phyloP scores from a whole-genome alignment of 2,113 vertebrate species.

The Protomyctophum bolini region DNA sequence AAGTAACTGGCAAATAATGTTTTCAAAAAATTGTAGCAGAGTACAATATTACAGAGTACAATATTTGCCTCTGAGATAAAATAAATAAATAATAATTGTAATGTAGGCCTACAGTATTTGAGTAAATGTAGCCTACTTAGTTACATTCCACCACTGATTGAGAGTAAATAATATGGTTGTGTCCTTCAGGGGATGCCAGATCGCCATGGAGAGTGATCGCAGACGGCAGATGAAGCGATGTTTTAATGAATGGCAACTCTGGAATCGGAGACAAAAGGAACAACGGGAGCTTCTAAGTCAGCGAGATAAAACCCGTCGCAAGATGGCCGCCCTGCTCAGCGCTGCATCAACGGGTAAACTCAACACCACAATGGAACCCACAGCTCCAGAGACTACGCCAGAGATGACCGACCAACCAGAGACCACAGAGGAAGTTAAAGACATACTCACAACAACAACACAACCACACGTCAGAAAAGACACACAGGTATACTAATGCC shows the following conservation, averaged over 20 bases:
- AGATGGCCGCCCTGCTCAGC: conserved; percentile 86
- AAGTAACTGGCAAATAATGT: too few relatives aligned
- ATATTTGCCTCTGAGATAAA: too few relatives aligned
- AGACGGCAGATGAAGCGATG: conserved; percentile 77
- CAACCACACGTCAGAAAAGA: not conserved
- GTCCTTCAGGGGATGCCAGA: conserved; percentile 78
- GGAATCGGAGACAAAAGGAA: conserved; percentile 76
- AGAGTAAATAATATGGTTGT: not conserved
- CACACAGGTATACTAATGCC: not conserved
- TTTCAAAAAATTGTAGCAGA: too few relatives aligned
- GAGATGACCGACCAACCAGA: conserved; percentile 36
- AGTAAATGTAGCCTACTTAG: too few relatives aligned
- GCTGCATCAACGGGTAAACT: conserved; percentile 77
- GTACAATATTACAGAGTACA: too few relatives aligned
- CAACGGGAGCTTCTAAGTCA: conserved; percentile 75
- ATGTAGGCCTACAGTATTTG: too few relatives aligned
- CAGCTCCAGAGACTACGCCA: not conserved
- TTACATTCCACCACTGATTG: not conserved
- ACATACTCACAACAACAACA: not conserved
- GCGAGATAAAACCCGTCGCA: conserved; percentile 84
- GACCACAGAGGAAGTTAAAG: conserved; percentile 54
- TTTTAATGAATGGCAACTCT: conserved; percentile 85
- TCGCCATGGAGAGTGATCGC: conserved; percentile 81
- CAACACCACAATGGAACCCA: not conserved
- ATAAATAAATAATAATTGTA: too few relatives aligned